Evolutionary conservation across 2,113 vertebrate species (phyloP).

Genomic region (Miniopterus natalensis): DNA sequence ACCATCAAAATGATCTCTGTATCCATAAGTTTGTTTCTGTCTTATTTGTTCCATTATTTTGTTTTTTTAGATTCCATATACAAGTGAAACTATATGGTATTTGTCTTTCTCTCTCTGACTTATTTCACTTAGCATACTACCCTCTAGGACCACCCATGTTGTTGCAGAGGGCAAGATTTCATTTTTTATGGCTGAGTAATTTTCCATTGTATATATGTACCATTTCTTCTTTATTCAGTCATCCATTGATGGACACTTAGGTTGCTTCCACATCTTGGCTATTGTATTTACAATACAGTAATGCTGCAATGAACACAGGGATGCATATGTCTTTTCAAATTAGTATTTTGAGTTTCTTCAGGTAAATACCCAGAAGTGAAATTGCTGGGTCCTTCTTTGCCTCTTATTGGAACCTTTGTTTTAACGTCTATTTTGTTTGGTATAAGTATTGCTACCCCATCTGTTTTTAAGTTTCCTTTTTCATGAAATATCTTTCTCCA

Average conservation of each 20-base stretch:
- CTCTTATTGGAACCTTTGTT: background rate
- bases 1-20: background rate
- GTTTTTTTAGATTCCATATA: background rate
- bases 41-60: background rate
- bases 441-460: background rate
- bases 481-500: background rate
- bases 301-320: background rate
- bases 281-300: background rate
- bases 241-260: background rate
- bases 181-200: background rate
- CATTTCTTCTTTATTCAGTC: background rate
- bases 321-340: background rate
- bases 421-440: background rate
- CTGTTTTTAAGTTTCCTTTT: background rate
- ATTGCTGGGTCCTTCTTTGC: background rate
- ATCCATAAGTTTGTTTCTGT: background rate
- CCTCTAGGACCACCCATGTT: background rate
- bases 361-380: background rate
- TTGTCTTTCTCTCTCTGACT: background rate
- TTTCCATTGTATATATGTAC: background rate
- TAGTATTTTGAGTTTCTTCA: background rate
- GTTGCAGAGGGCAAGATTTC: background rate
- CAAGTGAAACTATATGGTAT: background rate
- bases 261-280: background rate
- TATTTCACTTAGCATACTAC: background rate